Evolutionary conservation across 2,797 vertebrate species (phyloP).

Genomic region (Sebastes matsubarae): DNA sequence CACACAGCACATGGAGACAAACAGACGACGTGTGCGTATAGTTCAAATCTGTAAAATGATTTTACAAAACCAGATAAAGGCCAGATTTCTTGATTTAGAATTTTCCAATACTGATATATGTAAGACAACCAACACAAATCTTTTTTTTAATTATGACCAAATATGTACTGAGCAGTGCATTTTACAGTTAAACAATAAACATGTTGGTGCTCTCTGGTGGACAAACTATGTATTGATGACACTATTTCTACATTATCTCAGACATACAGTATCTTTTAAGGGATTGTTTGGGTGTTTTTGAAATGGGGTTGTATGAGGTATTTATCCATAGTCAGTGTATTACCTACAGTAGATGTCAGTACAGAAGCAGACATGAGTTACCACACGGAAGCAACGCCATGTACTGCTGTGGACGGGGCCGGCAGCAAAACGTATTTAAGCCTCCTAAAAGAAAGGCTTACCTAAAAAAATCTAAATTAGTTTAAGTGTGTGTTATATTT

Average conservation of each 20-base stretch:
- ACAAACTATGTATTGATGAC: not conserved
- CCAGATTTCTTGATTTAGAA: not conserved
- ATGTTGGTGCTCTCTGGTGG: not conserved
- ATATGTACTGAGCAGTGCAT: not conserved
- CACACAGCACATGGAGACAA: not conserved
- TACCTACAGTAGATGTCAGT: too few species aligned
- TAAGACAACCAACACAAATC: not conserved
- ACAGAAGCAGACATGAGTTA: too few species aligned
- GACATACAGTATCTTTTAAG: not conserved
- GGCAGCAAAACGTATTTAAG: too few species aligned
- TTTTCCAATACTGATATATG: not conserved
- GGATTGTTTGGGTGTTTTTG: too few species aligned
- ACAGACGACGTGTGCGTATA: not conserved
- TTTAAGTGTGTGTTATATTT: too few species aligned
- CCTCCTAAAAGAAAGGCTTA: too few species aligned
- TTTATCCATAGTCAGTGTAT: too few species aligned
- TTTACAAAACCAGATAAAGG: not conserved
- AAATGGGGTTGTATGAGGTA: too few species aligned
- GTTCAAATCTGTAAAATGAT: not conserved
- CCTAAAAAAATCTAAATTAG: too few species aligned
- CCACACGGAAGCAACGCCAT: too few species aligned
- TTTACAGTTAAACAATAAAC: not conserved
- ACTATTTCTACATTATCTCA: not conserved
- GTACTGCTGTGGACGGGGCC: too few species aligned
- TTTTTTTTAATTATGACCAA: not conserved